Conservation (phyloP, 2,888 invertebrate species). For the Silvanus unidentatus region DNA sequence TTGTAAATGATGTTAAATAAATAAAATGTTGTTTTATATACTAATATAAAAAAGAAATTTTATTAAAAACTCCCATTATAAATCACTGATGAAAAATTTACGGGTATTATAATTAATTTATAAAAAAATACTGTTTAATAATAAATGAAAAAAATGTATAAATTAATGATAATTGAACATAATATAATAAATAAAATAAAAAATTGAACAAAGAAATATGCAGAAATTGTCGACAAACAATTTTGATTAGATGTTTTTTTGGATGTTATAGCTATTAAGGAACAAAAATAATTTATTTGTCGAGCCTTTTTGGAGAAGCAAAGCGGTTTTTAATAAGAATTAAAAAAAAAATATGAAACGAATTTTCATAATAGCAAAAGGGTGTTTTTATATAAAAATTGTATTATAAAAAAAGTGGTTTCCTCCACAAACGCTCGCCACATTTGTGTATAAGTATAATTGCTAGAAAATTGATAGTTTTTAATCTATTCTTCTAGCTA, state of each 20-base stretch:
- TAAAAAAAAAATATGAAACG: conserved; percentile 4
- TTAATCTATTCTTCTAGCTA: conserved; percentile 28
- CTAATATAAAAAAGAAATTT: conserved; percentile 44
- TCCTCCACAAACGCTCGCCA: conserved; percentile 26
- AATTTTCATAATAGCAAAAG: conserved; percentile 3
- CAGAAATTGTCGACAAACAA: conserved; percentile 5
- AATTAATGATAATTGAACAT: conserved; percentile 41
- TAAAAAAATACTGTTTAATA: conserved; percentile 37
- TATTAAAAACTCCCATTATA: conserved; percentile 42
- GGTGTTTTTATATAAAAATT: background rate
- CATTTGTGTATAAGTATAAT: conserved; percentile 7
- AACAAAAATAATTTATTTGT: conserved; percentile 4
- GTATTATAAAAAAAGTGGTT: conserved; percentile 1
- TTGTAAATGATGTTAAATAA: conserved; percentile 48
- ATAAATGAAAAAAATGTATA: conserved; percentile 38
- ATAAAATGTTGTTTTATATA: conserved; percentile 49
- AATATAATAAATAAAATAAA: conserved; percentile 26
- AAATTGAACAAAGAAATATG: no score
- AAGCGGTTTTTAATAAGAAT: background rate
- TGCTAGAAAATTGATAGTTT: conserved; percentile 21
- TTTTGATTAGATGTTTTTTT: conserved; percentile 28
- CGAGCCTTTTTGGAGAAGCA: conserved; percentile 24
- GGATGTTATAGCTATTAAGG: conserved; percentile 25
- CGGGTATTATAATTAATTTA: conserved; percentile 39
- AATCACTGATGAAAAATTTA: conserved; percentile 41